Conservation (phyloP, 1,140 invertebrate genomes). For the Caenorhabditis brenneri region DNA sequence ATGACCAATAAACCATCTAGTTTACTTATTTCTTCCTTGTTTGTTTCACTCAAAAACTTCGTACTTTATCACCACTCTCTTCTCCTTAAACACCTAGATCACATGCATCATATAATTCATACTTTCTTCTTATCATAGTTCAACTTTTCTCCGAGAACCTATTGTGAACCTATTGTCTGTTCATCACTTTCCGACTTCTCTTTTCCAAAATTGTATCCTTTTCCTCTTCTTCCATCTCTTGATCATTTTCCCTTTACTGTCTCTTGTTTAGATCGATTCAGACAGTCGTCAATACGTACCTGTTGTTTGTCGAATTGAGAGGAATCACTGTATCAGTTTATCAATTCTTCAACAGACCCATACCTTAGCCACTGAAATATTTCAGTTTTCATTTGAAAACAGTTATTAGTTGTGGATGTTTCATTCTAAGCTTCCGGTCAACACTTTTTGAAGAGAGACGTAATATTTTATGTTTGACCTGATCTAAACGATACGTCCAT, state of each 20-base stretch:
- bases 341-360: neutral
- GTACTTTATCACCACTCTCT: no score
- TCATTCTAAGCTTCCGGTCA: neutral
- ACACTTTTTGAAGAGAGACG: neutral
- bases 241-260: neutral
- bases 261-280: neutral
- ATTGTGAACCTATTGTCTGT: neutral
- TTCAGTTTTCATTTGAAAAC: no score
- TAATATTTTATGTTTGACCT: neutral
- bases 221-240: neutral
- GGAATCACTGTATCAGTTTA: slow-evolving; percentile 30
- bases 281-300: neutral
- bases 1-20: no score
- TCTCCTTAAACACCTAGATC: no score
- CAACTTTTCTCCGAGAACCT: neutral
- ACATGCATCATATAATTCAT: neutral
- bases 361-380: no score
- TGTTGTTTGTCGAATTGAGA: slow-evolving; percentile 17
- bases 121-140: neutral
- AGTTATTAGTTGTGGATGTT: no score
- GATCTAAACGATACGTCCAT: neutral
- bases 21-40: no score
- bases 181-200: neutral
- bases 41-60: no score
- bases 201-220: no score